Evolutionary conservation across 2,888 invertebrate species (phyloP).

Genomic region (Drosophila parthenogenetica): DNA sequence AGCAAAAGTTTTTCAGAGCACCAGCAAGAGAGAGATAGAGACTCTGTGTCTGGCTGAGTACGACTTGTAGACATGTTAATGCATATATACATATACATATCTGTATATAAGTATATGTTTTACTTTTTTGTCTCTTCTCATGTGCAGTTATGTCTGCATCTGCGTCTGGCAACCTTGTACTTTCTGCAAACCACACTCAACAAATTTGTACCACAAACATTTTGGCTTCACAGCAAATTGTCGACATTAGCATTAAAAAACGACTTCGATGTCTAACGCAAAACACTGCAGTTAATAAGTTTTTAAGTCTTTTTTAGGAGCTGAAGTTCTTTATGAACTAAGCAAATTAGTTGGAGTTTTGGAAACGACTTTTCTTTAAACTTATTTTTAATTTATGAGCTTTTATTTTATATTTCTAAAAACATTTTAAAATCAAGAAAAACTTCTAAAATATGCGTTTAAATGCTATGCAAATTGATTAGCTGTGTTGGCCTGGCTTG

Average conservation of each 20-base stretch:
- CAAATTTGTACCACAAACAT: slow-evolving; percentile 42
- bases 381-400: too few relatives aligned
- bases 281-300: slow-evolving; percentile 26
- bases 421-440: slow-evolving; percentile 3
- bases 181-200: slow-evolving; percentile 13
- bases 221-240: slow-evolving; percentile 48
- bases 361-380: too few relatives aligned
- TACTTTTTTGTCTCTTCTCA: background rate
- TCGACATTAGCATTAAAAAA: slow-evolving; percentile 44
- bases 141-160: slow-evolving; percentile 35
- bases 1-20: slow-evolving; percentile 49
- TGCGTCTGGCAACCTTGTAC: slow-evolving; percentile 55
- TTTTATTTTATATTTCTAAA: too few relatives aligned
- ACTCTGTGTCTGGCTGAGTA: slow-evolving; percentile 43
- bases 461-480: slow-evolving; percentile 58
- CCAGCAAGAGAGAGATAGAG: slow-evolving; percentile 11
- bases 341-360: background rate
- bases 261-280: slow-evolving; percentile 1
- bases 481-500: slow-evolving; percentile 23
- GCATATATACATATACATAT: slow-evolving; percentile 7
- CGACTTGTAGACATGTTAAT: slow-evolving; percentile 53
- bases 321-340: background rate
- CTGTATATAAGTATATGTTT: slow-evolving; percentile 11
- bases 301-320: slow-evolving; percentile 6
- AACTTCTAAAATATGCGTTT: slow-evolving; percentile 5